Conservation (phyloP, 2,113 vertebrate species). For the Myiozetetes cayanensis region DNA sequence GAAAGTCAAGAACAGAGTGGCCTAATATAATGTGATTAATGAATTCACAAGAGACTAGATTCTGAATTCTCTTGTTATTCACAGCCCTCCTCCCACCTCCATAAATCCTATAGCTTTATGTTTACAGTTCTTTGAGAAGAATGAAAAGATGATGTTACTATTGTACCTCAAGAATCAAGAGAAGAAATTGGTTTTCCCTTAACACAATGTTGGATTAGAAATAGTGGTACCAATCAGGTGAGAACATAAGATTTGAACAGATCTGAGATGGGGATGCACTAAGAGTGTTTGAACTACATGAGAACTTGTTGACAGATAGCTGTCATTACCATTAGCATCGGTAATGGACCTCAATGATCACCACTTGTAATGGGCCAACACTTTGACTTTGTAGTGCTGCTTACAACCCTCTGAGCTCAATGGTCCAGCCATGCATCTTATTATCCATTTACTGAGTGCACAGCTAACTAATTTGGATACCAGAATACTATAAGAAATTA, state of each 20-base stretch:
- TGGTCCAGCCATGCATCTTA: not conserved
- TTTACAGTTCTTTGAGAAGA: not conserved
- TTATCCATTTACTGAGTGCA: not conserved
- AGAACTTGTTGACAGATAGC: not conserved
- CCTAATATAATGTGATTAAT: not conserved
- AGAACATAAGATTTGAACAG: not conserved
- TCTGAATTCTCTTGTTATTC: not conserved
- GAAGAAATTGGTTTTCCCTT: not conserved
- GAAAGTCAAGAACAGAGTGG: not conserved
- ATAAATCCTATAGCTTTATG: not conserved
- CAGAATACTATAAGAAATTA: not conserved
- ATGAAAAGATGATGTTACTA: not conserved
- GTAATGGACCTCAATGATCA: not conserved
- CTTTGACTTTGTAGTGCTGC: not conserved
- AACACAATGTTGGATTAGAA: not conserved
- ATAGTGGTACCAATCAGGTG: not conserved
- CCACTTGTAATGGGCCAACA: not conserved
- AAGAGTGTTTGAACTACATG: not conserved
- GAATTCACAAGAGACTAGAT: not conserved
- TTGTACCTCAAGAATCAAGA: not conserved
- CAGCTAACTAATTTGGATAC: not conserved
- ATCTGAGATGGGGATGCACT: not conserved
- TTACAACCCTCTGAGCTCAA: not conserved
- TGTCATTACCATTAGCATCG: not conserved
- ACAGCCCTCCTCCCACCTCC: not conserved